Evolutionary conservation across 2,113 vertebrate genomes (phyloP).

Genomic region (Pristiophorus japonicus): DNA sequence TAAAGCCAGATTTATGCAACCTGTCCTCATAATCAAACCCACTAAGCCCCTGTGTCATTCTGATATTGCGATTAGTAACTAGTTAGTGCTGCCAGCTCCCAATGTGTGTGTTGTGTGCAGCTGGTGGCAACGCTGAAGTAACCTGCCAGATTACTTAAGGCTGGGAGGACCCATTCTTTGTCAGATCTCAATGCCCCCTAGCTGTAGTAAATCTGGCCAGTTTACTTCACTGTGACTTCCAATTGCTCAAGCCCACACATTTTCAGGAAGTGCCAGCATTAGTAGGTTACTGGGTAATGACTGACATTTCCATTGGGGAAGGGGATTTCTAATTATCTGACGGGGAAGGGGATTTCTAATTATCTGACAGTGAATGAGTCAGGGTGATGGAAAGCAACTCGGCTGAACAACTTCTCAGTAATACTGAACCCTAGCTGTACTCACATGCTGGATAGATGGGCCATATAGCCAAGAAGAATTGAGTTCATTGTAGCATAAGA

Average conservation of each 20-base stretch:
- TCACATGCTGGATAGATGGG: not conserved
- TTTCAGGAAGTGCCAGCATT: not conserved
- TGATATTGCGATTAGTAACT: not conserved
- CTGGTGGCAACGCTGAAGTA: not conserved
- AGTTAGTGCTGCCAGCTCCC: not conserved
- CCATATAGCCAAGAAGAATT: not conserved
- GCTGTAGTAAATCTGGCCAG: not conserved
- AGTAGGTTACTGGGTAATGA: not conserved
- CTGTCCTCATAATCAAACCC: not conserved
- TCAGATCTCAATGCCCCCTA: not conserved
- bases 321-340: not conserved
- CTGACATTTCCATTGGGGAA: not conserved
- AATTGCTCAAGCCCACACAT: not conserved
- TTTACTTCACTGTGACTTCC: not conserved
- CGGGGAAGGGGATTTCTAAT: not conserved
- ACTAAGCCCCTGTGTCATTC: not conserved
- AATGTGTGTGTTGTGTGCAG: not conserved
- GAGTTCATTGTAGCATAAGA: too few relatives aligned
- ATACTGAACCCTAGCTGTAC: not conserved
- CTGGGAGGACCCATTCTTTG: not conserved
- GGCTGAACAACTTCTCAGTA: not conserved
- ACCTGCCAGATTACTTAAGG: not conserved
- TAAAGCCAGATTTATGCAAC: not conserved
- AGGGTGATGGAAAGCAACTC: not conserved
- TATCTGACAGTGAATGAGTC: not conserved